Base-by-base conservation (phyloP, 2,113 vertebrate genomes). In the Lonchura striata region DNA sequence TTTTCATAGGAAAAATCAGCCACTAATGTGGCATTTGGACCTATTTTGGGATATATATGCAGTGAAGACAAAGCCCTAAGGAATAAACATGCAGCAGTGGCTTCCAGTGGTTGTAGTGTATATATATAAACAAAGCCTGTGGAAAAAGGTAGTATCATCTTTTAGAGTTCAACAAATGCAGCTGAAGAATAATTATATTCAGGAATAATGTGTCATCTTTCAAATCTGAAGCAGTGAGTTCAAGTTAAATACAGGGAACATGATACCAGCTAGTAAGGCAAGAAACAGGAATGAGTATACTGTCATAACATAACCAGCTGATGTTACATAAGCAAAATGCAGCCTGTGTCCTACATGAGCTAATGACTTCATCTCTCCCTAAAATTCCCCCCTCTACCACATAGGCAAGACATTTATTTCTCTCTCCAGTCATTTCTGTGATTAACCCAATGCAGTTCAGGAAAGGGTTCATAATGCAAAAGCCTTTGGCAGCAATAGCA, bases 291-390 rank as follows among this genome's bases (percentile, higher is more conserved):
- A 86, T 25, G 64, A 70, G 70, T 83, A 90, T 15, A 37, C 28
- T 57, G 63, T 31, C 53, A 30, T 47, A 90, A 80, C 33, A 25
- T 4, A 80, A 61, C n/a, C 9, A 9, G 10, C 63, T 80, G 71
- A 92, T 15, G 53, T 94, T 82, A 95, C 54, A 82, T 69, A 92
- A 86, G 79, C 49, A 72, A 88, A 94, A 82, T 19, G 35, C 54
- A 82, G 56, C 49, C 37, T 27, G 14, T 71, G 82, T 39, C 61
- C 79, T 82, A 71, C 30, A 71, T 18, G 37, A 90, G 60, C 78
- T 88, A 88, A 72, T 57, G 47, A 78, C 56, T 90, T 90, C 85
- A 88, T 44, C 46, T 10, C 66, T 92, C 61, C 50, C 24, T 35
- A n/a, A 88, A 87, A 90, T 30, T 41, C 11, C 25, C 25, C 35